These are phyloP conservation scores for Syngnathus typhle DNA, from an alignment of 2,113 vertebrate species.

Conservation along the genomic window DNA sequence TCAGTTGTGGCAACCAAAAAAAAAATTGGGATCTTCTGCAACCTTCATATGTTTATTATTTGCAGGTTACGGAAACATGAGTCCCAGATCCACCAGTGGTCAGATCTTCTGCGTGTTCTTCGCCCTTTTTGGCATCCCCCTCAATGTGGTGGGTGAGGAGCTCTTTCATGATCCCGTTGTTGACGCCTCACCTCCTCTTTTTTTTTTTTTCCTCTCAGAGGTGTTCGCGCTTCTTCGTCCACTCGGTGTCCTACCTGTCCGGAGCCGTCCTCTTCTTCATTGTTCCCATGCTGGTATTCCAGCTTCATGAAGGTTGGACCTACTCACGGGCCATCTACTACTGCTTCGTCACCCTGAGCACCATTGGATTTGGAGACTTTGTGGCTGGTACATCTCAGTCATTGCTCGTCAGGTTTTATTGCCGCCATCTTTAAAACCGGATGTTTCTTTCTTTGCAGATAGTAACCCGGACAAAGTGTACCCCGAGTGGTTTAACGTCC, in stretches of 20 bases:
- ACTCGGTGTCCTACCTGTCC: slow-evolving; percentile 68
- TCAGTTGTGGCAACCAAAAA: slow-evolving; percentile 46
- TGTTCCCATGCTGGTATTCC: slow-evolving; percentile 79
- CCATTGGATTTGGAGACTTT: slow-evolving; percentile 88
- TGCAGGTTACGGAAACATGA: slow-evolving; percentile 86
- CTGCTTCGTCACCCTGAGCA: slow-evolving; percentile 88
- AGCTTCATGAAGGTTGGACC: slow-evolving; percentile 79
- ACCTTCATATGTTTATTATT: slow-evolving; percentile 7
- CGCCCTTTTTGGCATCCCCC: slow-evolving; percentile 83
- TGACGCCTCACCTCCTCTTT: background rate
- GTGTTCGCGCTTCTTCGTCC: slow-evolving; percentile 65
- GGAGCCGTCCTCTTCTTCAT: slow-evolving; percentile 79
- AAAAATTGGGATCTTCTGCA: no score
- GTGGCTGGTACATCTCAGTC: slow-evolving; percentile 74
- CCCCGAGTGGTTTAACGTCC: slow-evolving; percentile 80
- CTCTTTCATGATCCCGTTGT: background rate
- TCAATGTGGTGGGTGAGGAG: slow-evolving; percentile 77
- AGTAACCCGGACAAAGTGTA: slow-evolving; percentile 75
- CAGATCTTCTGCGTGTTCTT: slow-evolving; percentile 88
- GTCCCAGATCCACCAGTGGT: slow-evolving; percentile 69
- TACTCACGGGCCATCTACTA: slow-evolving; percentile 83
- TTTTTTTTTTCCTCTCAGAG: slow-evolving; percentile 52
- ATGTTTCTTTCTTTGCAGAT: slow-evolving; percentile 58
- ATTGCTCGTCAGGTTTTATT: background rate
- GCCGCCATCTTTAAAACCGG: background rate